These are phyloP conservation scores for Muscicapa adusta DNA, from an alignment of 2,113 vertebrate species.

Conservation along the genomic window DNA sequence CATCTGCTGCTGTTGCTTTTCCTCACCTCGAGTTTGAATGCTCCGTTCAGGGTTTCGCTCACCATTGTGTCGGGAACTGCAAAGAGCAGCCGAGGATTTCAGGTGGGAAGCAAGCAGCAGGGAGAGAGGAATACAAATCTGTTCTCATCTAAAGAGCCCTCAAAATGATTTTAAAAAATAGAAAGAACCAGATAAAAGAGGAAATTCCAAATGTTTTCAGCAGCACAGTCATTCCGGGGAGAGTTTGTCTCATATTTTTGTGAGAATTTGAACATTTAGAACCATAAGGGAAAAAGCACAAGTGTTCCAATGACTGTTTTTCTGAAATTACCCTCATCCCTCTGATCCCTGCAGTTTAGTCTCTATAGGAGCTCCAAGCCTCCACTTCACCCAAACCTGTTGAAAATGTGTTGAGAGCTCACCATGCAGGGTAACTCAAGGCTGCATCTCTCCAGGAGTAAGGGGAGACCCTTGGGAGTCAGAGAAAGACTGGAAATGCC, in stretches of 20 bases:
- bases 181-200: not conserved
- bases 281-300: not conserved
- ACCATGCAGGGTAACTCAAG: not conserved
- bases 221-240: not conserved
- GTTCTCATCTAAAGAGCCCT: not conserved
- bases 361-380: not conserved
- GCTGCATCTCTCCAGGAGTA: not conserved
- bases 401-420: not conserved
- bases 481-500: not conserved
- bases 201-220: not conserved
- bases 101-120: not conserved
- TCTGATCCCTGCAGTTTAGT: not conserved
- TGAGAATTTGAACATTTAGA: not conserved
- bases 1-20: constrained; percentile 26
- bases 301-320: not conserved
- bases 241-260: not conserved
- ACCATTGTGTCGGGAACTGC: not conserved
- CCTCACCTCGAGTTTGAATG: not conserved
- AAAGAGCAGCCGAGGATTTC: not conserved
- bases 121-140: constrained; percentile 24
- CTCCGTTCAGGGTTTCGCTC: not conserved
- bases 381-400: constrained; percentile 2
- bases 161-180: not conserved
- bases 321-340: not conserved
- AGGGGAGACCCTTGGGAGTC: not conserved